Evolutionary conservation across 2,113 vertebrate genomes (phyloP).

Genomic region (Leptosomus discolor): DNA sequence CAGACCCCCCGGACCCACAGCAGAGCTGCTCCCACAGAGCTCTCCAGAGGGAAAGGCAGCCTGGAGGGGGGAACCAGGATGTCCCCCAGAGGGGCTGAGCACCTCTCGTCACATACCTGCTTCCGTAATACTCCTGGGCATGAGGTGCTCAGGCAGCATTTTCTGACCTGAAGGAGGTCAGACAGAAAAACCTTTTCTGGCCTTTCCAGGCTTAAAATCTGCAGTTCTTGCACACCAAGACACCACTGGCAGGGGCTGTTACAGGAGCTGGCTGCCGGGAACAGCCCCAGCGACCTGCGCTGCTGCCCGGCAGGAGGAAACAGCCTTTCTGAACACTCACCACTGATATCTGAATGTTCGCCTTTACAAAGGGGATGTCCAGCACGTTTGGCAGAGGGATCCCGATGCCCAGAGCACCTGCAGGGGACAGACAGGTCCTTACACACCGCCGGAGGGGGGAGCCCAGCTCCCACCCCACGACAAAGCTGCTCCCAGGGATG

Average conservation of each 20-base stretch:
- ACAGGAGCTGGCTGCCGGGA: not conserved
- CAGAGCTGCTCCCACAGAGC: not conserved
- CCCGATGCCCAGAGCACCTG: not conserved
- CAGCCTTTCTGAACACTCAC: not conserved
- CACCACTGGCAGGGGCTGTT: not conserved
- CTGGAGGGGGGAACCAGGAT: not conserved
- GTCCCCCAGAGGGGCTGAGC: not conserved
- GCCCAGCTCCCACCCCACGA: accelerated
- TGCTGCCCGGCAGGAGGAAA: not conserved
- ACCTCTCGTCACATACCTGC: accelerated
- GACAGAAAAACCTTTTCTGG: not conserved
- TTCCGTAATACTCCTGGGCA: accelerated
- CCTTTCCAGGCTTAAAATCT: not conserved
- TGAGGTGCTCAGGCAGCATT: not conserved
- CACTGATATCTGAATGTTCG: not conserved
- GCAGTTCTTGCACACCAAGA: not conserved
- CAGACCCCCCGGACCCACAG: accelerated
- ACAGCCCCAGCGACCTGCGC: accelerated
- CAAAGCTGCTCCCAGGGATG: not conserved
- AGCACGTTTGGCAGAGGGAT: not conserved
- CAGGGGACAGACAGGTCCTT: not conserved
- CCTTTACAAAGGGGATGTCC: not conserved
- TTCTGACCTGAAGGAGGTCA: not conserved
- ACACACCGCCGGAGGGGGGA: accelerated
- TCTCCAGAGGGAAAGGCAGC: too few species aligned